Evolutionary conservation across 1,140 invertebrate genomes (phyloP).

Genomic region (Drosophila sturtevanti): DNA sequence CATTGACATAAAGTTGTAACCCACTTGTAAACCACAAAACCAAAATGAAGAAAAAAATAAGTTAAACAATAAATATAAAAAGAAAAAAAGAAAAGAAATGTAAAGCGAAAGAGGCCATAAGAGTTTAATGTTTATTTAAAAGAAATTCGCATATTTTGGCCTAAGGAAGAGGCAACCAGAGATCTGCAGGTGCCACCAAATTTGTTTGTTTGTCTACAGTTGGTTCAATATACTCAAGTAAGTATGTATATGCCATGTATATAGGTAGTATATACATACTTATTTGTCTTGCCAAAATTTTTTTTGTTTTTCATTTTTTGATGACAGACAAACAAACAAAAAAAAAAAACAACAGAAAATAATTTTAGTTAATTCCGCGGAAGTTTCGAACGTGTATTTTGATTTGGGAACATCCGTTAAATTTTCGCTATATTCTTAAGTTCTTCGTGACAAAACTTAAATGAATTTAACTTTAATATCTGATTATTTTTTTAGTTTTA

Average conservation of each 20-base stretch:
- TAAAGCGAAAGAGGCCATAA: constrained; percentile 45
- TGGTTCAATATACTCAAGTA: constrained; percentile 13
- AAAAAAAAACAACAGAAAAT: not conserved
- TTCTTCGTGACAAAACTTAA: constrained; percentile 61
- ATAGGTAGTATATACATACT: not conserved
- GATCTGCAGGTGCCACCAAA: constrained; percentile 45
- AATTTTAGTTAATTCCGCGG: constrained; percentile 36
- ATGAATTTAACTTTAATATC: constrained; percentile 50
- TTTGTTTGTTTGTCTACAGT: constrained; percentile 25
- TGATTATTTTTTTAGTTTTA: constrained; percentile 29
- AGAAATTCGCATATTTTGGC: not conserved
- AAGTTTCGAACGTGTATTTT: constrained; percentile 60
- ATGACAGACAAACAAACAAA: not conserved
- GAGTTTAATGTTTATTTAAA: constrained; percentile 35
- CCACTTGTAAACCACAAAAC: constrained; percentile 22
- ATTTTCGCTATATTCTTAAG: constrained; percentile 30
- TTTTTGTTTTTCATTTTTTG: no score
- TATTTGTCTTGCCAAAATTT: not conserved
- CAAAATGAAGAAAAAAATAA: not conserved
- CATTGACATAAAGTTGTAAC: constrained; percentile 50
- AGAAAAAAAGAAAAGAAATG: constrained; percentile 39
- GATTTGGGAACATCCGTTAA: constrained; percentile 51
- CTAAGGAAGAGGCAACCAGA: constrained; percentile 8
- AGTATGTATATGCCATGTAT: not conserved
- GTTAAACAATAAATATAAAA: not conserved